A percentile compares a stretch with the other conserved stretches of the same genome.
Evolutionary conservation across 2,113 vertebrate species (phyloP).

Genomic region (Semnornis frantzii): DNA sequence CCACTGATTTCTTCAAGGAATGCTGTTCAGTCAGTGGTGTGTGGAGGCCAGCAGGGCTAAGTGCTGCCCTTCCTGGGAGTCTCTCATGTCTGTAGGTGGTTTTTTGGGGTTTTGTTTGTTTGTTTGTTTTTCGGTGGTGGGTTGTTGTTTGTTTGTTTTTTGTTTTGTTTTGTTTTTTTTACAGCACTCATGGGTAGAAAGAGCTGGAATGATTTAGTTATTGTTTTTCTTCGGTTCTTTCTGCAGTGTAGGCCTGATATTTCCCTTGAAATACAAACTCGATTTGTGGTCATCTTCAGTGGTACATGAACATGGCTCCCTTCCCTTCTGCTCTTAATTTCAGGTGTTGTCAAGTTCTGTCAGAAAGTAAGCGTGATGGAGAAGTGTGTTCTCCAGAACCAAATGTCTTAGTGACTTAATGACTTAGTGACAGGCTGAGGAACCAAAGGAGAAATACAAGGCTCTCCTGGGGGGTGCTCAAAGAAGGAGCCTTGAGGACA

Average conservation of each 20-base stretch:
- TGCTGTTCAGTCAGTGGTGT: not conserved
- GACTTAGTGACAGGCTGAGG: not conserved
- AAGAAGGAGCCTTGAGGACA: not conserved
- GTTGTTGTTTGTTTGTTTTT: too few species aligned
- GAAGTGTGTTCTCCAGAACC: conserved; percentile 6
- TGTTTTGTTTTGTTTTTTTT: too few species aligned
- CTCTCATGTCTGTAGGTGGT: not conserved
- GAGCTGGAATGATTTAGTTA: not conserved
- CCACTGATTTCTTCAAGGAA: not conserved
- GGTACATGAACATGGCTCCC: not conserved
- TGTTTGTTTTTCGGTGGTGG: too few species aligned
- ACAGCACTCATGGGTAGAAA: not conserved
- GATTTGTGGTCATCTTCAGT: not conserved
- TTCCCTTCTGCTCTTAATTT: conserved; percentile 27
- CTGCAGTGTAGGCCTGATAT: not conserved
- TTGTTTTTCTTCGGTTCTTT: not conserved
- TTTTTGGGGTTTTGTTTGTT: too few species aligned
- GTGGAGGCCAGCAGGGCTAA: not conserved
- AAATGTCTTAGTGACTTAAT: conserved; percentile 9
- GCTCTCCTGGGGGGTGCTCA: not conserved
- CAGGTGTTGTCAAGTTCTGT: conserved; percentile 40
- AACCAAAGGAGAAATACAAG: not conserved
- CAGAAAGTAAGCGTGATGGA: not conserved
- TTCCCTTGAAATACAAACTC: not conserved
- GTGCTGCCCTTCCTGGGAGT: not conserved